Percentiles rank a stretch among this genome's conserved stretches.
These are phyloP conservation scores for Heliocidaris erythrogramma DNA, from an alignment of 35 echinoderm and acorn worm genomes.

Conservation along the genomic window DNA sequence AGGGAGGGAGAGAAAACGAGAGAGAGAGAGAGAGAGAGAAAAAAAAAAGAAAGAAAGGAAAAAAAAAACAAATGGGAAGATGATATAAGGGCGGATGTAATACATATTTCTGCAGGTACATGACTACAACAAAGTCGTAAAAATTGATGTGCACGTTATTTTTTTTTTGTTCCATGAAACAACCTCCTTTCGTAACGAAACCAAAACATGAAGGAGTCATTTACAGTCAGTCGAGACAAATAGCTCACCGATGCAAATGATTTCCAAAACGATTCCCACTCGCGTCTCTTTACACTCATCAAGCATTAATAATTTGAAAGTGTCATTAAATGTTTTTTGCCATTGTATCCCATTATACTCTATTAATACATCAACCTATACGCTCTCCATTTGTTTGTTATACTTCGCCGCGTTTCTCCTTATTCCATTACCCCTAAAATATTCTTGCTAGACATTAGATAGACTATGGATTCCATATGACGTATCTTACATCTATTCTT, in stretches of 20 bases:
- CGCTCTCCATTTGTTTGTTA: background rate
- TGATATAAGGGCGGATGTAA: too few relatives aligned
- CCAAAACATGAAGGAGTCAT: background rate
- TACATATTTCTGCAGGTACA: background rate
- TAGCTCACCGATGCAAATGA: background rate
- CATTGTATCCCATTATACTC: background rate
- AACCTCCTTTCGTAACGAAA: background rate
- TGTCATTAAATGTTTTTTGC: background rate
- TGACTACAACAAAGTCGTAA: too few relatives aligned
- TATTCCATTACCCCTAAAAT: background rate
- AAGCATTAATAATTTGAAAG: background rate
- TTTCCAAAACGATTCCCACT: background rate
- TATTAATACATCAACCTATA: background rate
- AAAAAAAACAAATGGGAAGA: background rate
- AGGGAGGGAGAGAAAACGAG: too few relatives aligned
- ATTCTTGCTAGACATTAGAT: too few relatives aligned
- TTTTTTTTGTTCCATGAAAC: background rate
- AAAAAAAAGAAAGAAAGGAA: background rate
- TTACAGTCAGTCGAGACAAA: background rate
- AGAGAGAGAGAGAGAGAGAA: too few relatives aligned
- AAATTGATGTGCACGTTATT: too few relatives aligned
- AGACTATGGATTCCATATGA: too few relatives aligned
- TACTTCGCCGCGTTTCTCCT: background rate
- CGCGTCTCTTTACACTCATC: background rate
- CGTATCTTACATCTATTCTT: too few relatives aligned